These are phyloP conservation scores for Tragelaphus scriptus DNA, from an alignment of 2,113 vertebrate species.

Conservation along the genomic window DNA sequence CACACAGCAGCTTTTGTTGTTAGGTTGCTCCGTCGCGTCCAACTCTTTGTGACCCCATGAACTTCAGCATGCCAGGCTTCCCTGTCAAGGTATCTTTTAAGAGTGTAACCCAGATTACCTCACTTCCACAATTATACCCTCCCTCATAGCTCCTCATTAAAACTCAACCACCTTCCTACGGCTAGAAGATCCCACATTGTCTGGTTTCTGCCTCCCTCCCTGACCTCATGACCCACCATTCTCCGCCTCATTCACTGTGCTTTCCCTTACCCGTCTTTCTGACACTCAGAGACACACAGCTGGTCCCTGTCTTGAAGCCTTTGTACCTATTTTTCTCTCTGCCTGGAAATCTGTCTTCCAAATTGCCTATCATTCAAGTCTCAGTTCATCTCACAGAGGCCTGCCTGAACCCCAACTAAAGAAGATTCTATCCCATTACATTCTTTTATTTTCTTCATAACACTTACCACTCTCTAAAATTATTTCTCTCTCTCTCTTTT, in stretches of 20 bases:
- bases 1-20: neutral
- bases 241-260: neutral
- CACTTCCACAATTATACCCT: neutral
- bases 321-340: neutral
- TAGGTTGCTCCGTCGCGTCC: rapidly evolving
- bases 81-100: neutral
- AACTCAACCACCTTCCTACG: neutral
- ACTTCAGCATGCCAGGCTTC: neutral
- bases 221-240: neutral
- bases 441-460: neutral
- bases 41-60: neutral
- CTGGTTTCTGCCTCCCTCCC: neutral
- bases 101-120: neutral
- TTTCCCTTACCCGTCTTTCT: neutral
- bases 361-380: neutral
- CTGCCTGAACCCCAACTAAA: neutral
- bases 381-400: neutral
- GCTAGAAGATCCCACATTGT: rapidly evolving
- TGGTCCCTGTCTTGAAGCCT: neutral
- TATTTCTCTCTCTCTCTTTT: neutral
- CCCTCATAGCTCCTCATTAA: neutral
- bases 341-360: neutral
- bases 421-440: neutral
- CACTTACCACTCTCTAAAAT: neutral
- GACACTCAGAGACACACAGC: neutral